These are phyloP conservation scores for Luperina testacea DNA, from an alignment of 2,888 invertebrate species.

Conservation along the genomic window DNA sequence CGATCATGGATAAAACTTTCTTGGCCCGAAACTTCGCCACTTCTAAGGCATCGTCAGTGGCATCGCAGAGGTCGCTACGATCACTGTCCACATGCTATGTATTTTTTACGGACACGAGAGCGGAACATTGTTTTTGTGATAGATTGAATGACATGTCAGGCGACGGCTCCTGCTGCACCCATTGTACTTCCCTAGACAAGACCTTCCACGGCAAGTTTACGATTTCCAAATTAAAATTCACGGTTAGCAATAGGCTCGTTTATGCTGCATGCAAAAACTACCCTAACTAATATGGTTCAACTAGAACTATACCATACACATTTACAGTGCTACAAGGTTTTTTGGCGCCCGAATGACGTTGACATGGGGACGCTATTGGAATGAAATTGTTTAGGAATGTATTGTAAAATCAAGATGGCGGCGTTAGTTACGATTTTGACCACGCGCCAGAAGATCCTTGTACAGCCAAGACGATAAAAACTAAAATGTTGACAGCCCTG, in stretches of 20 bases:
- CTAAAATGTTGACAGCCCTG: constrained; percentile 42
- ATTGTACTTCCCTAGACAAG: background rate
- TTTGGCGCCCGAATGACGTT: background rate
- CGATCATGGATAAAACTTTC: background rate
- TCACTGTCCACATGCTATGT: background rate
- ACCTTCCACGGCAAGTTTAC: background rate
- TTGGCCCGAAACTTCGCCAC: background rate
- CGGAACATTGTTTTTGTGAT: background rate
- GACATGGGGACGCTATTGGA: background rate
- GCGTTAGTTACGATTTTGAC: background rate
- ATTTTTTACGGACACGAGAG: background rate
- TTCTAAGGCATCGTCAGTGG: background rate
- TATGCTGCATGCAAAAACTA: background rate
- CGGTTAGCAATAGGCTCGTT: background rate
- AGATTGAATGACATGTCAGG: no score
- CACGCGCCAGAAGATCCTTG: no score
- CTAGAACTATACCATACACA: background rate
- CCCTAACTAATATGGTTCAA: background rate
- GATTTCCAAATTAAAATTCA: background rate
- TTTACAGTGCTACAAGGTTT: background rate
- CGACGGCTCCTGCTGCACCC: no score
- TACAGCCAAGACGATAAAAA: background rate
- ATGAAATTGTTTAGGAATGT: background rate
- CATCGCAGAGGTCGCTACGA: background rate
- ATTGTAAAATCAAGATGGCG: background rate